phyloP scores from a whole-genome alignment of 2,888 invertebrate genomes.

The Tricholauxania praeusta region DNA sequence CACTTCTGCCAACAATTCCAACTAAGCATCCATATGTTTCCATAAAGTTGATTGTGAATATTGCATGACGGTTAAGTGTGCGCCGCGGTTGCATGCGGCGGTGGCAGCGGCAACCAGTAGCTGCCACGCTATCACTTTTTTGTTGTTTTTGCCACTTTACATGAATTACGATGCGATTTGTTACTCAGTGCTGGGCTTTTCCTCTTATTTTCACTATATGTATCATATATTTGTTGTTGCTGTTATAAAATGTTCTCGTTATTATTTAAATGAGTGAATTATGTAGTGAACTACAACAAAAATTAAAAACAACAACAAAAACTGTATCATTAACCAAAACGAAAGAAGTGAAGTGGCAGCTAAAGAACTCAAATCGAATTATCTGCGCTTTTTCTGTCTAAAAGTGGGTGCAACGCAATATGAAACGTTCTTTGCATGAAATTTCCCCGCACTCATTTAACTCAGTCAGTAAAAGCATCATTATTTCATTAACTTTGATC shows the following conservation, averaged over 20 bases:
- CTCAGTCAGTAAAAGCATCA: no score
- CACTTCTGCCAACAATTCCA: no score
- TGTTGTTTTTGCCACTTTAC: slow-evolving; percentile 26
- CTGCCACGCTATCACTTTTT: slow-evolving; percentile 15
- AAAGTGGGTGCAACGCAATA: slow-evolving; percentile 8
- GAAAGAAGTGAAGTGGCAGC: no score
- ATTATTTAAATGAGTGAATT: slow-evolving; percentile 53
- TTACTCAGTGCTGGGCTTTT: slow-evolving; percentile 29
- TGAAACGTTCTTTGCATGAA: no score
- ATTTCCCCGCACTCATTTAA: no score
- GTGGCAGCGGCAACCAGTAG: slow-evolving; percentile 30
- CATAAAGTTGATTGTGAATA: not conserved
- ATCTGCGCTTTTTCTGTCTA: slow-evolving; percentile 2
- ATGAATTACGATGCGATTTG: slow-evolving; percentile 27
- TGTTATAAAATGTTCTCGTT: slow-evolving; percentile 52
- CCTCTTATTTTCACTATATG: not conserved
- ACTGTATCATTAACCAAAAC: not conserved
- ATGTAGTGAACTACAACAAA: slow-evolving; percentile 15
- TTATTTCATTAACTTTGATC: no score
- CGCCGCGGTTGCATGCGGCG: slow-evolving; percentile 3
- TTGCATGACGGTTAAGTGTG: slow-evolving; percentile 7
- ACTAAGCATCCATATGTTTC: not conserved
- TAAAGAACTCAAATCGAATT: slow-evolving; percentile 16
- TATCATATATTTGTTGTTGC: slow-evolving; percentile 53
- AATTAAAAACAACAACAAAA: slow-evolving; percentile 8